Evolutionary conservation across 2,113 vertebrate species (phyloP).

Genomic region (Crocuta crocuta): DNA sequence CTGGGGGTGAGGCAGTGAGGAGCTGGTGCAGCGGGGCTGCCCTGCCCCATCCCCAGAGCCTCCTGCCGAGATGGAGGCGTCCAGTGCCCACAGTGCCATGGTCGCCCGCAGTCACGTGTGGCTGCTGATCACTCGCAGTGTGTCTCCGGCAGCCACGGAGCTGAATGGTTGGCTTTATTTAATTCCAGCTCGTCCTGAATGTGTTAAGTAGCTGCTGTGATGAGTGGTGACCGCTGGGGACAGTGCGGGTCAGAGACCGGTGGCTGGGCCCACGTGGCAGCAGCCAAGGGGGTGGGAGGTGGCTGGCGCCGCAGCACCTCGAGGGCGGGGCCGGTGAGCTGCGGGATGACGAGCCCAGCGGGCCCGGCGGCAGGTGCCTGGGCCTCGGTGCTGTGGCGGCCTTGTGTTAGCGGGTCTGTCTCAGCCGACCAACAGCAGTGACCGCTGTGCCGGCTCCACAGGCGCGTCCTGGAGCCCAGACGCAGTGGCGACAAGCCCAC

Average conservation of each 20-base stretch:
- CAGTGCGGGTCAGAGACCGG: not conserved
- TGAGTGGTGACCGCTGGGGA: not conserved
- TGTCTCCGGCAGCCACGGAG: rapidly evolving
- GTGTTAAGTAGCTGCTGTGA: not conserved
- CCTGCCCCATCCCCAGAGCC: not conserved
- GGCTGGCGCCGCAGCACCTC: not conserved
- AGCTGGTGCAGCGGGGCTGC: not conserved
- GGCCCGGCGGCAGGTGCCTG: too few species aligned
- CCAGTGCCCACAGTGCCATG: rapidly evolving
- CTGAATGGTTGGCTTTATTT: not conserved
- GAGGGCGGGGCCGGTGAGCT: not conserved
- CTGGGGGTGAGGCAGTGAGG: not conserved
- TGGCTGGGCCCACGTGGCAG: not conserved
- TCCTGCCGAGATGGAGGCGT: rapidly evolving
- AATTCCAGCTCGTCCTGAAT: not conserved
- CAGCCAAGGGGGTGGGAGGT: rapidly evolving
- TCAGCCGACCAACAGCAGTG: not conserved
- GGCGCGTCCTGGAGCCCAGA: rapidly evolving
- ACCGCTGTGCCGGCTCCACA: not conserved
- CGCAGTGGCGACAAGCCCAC: rapidly evolving
- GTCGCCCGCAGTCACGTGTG: not conserved
- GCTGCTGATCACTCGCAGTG: rapidly evolving
- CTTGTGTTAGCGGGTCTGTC: not conserved
- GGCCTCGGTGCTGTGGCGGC: not conserved
- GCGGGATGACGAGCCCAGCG: not conserved